These are phyloP conservation scores for Acanthoscelides obtectus DNA, from an alignment of 2,888 invertebrate genomes.

Conservation along the genomic window DNA sequence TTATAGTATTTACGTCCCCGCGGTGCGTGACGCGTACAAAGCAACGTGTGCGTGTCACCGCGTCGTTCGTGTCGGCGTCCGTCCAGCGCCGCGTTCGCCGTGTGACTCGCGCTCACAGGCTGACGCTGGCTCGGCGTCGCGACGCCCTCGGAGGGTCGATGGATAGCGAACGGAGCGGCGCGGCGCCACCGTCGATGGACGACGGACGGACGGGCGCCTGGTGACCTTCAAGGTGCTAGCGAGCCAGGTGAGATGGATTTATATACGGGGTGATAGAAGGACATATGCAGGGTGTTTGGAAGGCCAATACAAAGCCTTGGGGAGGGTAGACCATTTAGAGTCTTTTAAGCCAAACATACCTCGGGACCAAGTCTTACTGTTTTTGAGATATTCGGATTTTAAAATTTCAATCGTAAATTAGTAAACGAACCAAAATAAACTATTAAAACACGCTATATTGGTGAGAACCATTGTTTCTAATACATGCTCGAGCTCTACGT, in stretches of 20 bases:
- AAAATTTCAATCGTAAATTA: too few species aligned
- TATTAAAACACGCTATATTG: too few species aligned
- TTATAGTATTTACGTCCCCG: neutral
- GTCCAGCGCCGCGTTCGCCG: neutral
- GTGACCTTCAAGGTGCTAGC: neutral
- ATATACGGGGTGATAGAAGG: neutral
- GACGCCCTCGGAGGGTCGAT: neutral
- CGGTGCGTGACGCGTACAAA: neutral
- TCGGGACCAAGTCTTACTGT: too few species aligned
- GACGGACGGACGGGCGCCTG: neutral
- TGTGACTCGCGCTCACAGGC: neutral
- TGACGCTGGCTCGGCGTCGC: neutral
- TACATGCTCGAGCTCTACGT: too few species aligned
- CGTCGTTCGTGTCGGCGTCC: neutral
- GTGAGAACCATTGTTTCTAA: too few species aligned
- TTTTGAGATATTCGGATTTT: too few species aligned
- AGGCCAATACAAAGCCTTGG: too few species aligned
- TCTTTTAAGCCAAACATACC: too few species aligned
- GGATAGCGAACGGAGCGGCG: too few species aligned
- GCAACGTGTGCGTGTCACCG: neutral
- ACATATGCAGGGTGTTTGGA: too few species aligned
- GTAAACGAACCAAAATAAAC: too few species aligned
- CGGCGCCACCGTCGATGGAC: neutral
- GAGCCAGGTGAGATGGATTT: neutral
- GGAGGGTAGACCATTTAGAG: too few species aligned